phyloP scores from a whole-genome alignment of 2,797 vertebrate genomes.

The Pipistrellus kuhlii region DNA sequence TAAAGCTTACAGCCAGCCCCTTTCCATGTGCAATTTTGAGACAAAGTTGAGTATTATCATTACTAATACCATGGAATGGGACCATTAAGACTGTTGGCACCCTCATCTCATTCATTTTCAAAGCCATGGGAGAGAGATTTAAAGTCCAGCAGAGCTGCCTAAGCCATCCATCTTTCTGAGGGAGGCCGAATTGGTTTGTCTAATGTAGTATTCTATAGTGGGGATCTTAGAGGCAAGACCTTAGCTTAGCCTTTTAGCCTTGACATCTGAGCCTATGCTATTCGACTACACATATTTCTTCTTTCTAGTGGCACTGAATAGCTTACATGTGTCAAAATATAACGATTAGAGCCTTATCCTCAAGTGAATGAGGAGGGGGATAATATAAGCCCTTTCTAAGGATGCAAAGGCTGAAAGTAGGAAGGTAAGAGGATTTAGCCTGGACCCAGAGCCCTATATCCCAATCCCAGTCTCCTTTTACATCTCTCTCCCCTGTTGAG shows the following conservation, averaged over 20 bases:
- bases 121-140: conserved; percentile 50
- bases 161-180: conserved; percentile 19
- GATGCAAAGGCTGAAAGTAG: neutral
- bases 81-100: conserved; percentile 69
- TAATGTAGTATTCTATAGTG: neutral
- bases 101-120: conserved; percentile 50
- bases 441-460: neutral
- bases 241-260: conserved; percentile 38
- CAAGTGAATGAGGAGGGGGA: neutral
- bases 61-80: conserved; percentile 64
- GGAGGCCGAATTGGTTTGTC: conserved; percentile 22
- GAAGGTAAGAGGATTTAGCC: neutral
- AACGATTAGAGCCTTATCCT: neutral
- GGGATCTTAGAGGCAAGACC: neutral
- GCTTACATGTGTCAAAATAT: neutral
- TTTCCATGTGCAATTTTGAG: conserved; percentile 64
- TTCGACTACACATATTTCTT: neutral
- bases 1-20: neutral
- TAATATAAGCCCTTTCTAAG: neutral
- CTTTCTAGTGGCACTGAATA: neutral
- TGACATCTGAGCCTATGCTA: neutral
- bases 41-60: conserved; percentile 57
- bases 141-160: conserved; percentile 54
- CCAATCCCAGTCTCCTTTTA: neutral
- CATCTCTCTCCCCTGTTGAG: neutral